Conservation (phyloP, 2,797 vertebrate species). For the Onychomys arenicola region DNA sequence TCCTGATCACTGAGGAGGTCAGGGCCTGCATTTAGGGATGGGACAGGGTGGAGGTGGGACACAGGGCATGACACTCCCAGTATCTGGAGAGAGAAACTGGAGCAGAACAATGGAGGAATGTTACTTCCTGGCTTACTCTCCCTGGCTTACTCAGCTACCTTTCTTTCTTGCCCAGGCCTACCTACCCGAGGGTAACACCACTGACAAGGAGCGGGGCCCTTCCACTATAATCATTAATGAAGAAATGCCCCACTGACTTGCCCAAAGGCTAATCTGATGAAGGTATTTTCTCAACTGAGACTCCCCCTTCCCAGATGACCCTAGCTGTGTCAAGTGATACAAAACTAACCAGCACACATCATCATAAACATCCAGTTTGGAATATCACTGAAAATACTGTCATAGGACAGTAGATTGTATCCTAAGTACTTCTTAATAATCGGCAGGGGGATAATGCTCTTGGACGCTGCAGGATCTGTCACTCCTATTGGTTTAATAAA, state of each 20-base stretch:
- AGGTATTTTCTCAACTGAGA: background rate
- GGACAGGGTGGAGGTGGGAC: accelerated
- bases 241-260: background rate
- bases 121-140: background rate
- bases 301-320: background rate
- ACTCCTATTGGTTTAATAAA: background rate
- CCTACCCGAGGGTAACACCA: background rate
- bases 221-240: background rate
- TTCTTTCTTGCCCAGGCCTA: background rate
- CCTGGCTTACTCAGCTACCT: background rate
- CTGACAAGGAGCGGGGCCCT: background rate
- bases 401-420: conserved; percentile 6
- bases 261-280: background rate
- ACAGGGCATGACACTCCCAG: background rate
- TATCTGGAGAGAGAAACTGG: background rate
- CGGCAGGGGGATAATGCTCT: too few relatives aligned
- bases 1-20: background rate
- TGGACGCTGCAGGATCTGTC: too few relatives aligned
- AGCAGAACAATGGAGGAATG: background rate
- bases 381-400: background rate
- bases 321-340: background rate
- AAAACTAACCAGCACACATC: background rate
- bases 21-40: background rate
- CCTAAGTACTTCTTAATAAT: background rate
- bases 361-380: background rate